Conservation (phyloP, 2,113 vertebrate species). For the Synchiropus splendidus region DNA sequence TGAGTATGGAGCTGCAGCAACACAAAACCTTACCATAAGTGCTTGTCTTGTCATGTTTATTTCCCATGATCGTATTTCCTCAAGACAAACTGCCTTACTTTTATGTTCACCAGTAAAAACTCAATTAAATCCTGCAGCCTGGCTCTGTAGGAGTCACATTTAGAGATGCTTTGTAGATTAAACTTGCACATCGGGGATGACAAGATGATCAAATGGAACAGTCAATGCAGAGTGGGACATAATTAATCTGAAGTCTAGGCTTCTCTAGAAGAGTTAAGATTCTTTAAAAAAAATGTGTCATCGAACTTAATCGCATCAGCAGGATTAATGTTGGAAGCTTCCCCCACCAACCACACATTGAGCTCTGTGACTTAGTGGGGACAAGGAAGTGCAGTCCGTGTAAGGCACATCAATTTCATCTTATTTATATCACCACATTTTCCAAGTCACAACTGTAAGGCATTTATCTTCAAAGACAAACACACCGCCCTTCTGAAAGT, state of each 20-base stretch:
- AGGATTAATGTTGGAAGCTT: conserved; percentile 35
- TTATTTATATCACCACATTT: too few relatives aligned
- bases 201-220: conserved; percentile 21
- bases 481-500: too few relatives aligned
- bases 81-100: conserved; percentile 1
- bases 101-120: conserved; percentile 11
- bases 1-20: too few relatives aligned
- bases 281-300: conserved; percentile 18
- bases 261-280: conserved; percentile 14
- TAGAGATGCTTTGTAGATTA: conserved; percentile 3
- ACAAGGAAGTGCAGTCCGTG: too few relatives aligned
- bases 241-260: conserved; percentile 27
- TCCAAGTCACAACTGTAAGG: too few relatives aligned
- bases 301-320: conserved; percentile 26
- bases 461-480: too few relatives aligned
- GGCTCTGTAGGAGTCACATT: conserved; percentile 13
- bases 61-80: neutral
- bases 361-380: conserved; percentile 6
- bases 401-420: too few relatives aligned
- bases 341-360: too few relatives aligned
- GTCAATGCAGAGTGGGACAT: conserved; percentile 14
- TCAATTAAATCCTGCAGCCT: conserved; percentile 1
- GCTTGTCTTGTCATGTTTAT: conserved; percentile 1
- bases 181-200: conserved; percentile 5
- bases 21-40: neutral